Evolutionary conservation across 2,797 vertebrate species (phyloP), one percentile per base, ranked within the genome.

Genomic region (Nothura maculosa): DNA sequence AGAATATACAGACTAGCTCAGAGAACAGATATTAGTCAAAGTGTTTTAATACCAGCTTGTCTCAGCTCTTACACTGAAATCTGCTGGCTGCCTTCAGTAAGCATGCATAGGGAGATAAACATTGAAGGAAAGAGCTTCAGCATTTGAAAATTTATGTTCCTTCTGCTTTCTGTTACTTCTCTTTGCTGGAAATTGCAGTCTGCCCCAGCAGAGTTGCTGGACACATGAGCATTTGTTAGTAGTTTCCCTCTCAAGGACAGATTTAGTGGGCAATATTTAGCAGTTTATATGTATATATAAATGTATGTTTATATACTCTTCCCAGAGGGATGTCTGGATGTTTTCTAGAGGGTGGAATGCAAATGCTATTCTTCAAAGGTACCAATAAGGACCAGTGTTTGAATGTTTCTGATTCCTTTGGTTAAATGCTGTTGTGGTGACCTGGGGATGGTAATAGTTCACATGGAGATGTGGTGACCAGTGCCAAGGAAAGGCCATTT

Each of bases 151-250:
- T 38, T 36, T n/a, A 12, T 34, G 75, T 57, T 7, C 12, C 21
- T 30, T 58, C 45, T 79, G 22, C 1, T 1, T 12, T 47, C 32
- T 34, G 14, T 78, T 68, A 25, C 32, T 57, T 25, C 24, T 32
- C 34, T 85, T 85, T 81, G 42, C 3, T 66, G 43, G 58, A 78
- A 81, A 54, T 55, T 7, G 9, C 38, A 42, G 63, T 57, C 24
- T 19, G 13, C 32, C 38, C 12, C 4, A 19, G 70, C 32, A 58
- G 28, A 73, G 32, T 13, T 22, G 2, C 48, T 45, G 67, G 32
- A 45, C 0, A 3, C 0, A 4, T 27, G 30, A 54, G 4, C 1
- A 3, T 27, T 78, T 0, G 0, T n/a, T 42, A 3, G 1, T 52
- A 7, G 7, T 50, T 94, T 62, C 63, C 43, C 8, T 66, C 36